Conservation (phyloP, 2,113 vertebrate species). For the Formicarius rufipectus region DNA sequence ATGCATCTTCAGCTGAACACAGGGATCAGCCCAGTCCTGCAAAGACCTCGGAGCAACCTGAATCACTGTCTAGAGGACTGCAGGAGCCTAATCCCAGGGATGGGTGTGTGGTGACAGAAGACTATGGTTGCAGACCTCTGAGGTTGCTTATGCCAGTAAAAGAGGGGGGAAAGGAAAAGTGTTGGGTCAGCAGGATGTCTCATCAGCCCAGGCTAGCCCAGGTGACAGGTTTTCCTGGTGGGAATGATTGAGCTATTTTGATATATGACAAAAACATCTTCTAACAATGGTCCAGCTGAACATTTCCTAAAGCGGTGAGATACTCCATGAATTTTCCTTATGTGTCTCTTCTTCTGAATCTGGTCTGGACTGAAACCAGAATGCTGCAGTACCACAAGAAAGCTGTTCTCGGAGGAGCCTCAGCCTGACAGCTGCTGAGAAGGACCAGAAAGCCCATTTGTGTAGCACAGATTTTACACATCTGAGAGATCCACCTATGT, state of each 20-base stretch:
- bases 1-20: not conserved
- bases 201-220: not conserved
- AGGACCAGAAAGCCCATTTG: slow-evolving; percentile 3
- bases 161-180: not conserved
- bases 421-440: not conserved
- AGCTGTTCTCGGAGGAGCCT: not conserved
- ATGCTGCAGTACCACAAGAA: not conserved
- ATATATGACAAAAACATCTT: not conserved
- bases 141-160: not conserved
- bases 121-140: not conserved
- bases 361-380: not conserved
- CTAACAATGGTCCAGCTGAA: fast-evolving
- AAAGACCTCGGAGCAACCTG: not conserved
- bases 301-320: not conserved
- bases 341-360: not conserved
- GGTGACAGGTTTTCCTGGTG: not conserved
- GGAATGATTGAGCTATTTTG: not conserved
- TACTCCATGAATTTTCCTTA: not conserved
- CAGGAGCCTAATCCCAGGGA: not conserved
- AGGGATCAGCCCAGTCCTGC: not conserved
- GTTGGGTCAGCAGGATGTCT: not conserved
- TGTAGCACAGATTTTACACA: not conserved
- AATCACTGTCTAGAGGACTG: not conserved
- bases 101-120: not conserved
- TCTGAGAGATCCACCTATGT: not conserved